Base-by-base conservation (phyloP, 2,113 vertebrate species). In the Aldabrachelys gigantea region DNA sequence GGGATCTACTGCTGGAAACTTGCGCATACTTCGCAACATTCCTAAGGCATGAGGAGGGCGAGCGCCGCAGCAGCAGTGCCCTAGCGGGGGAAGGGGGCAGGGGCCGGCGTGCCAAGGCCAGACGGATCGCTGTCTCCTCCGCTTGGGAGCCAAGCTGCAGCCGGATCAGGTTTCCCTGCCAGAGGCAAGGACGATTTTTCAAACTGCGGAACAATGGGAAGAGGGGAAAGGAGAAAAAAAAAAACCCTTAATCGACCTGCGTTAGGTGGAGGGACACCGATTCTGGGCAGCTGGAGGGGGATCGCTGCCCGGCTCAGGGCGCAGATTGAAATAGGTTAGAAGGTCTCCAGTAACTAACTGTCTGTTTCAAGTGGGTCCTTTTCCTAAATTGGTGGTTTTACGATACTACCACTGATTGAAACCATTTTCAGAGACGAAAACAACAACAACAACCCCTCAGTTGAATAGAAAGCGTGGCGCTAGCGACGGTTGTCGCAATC, bases 11-110 rank as follows among this genome's bases (percentile, higher is more conserved):
- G 97, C 98, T 98, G 99, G 99, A 99, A 99, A 99, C 97, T 97
- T 94, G 98, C 97, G 98, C 98, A 98, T 98, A 97, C 98, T 98
- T 98, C 96, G 87, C 97, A 97, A 96, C 98, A 99, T 99, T 99
- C 99, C 98, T 99, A 98, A 98, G 95, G 98, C 97, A 96, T 99
- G 99, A 99, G 98, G 98, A 98, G 97, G 98, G 96, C 97, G 94
- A 95, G 95, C 97, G 96, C 97, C 90, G 96, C 96, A 96, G 97
- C 95, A 96, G 98, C 94, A 72, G 84, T 24, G 96, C 96, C 92
- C 96, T 96, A 90, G 91, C 52, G 87, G 88, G 85, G 91, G 95
- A 89, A 93, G 85, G 94, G 90, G 94, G 29, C 93, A 93, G 35
- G 88, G 50, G 87, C 50, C 53, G 79, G 89, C 65, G 59, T 9